These are phyloP conservation scores for Gymnoscopelus microlampas DNA, from an alignment of 2,797 vertebrate genomes.

Conservation along the genomic window DNA sequence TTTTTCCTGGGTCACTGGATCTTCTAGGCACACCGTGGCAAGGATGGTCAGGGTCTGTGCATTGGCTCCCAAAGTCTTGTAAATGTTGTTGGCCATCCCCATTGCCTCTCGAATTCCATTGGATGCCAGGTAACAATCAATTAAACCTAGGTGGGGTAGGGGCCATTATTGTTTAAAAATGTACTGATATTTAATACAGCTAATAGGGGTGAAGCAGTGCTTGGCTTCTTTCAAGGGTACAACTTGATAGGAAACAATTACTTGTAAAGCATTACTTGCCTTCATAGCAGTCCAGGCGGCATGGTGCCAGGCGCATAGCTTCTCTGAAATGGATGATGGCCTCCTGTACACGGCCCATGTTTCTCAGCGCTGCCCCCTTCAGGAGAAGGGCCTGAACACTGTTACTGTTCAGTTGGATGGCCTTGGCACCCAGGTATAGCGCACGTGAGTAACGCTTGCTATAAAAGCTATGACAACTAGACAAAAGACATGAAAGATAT, in stretches of 20 bases:
- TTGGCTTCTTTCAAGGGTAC: not conserved
- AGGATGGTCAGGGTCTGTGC: slow-evolving; percentile 96
- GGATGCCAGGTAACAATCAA: slow-evolving; percentile 96
- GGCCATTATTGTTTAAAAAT: not conserved
- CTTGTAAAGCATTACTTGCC: slow-evolving; percentile 67
- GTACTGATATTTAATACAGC: too few relatives aligned
- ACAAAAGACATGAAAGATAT: slow-evolving; percentile 10
- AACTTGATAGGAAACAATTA: not conserved
- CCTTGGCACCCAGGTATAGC: slow-evolving; percentile 96
- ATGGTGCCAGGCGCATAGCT: slow-evolving; percentile 94
- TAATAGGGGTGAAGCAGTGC: too few relatives aligned
- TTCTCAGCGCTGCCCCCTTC: slow-evolving; percentile 94
- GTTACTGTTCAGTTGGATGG: slow-evolving; percentile 98
- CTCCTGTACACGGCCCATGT: slow-evolving; percentile 97
- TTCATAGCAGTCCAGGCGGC: slow-evolving; percentile 97
- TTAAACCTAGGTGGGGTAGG: slow-evolving; percentile 84
- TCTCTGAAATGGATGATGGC: slow-evolving; percentile 98
- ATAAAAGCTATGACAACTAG: slow-evolving; percentile 97
- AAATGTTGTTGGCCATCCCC: slow-evolving; percentile 99
- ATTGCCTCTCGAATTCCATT: slow-evolving; percentile 97
- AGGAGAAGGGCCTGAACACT: slow-evolving; percentile 96
- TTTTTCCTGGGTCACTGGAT: slow-evolving; percentile 96
- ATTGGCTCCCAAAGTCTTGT: slow-evolving; percentile 96
- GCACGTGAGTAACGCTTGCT: slow-evolving; percentile 97
- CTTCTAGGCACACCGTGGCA: slow-evolving; percentile 96